phyloP scores from a whole-genome alignment of 1,140 invertebrate genomes.

The Trypoxylus dichotomus region DNA sequence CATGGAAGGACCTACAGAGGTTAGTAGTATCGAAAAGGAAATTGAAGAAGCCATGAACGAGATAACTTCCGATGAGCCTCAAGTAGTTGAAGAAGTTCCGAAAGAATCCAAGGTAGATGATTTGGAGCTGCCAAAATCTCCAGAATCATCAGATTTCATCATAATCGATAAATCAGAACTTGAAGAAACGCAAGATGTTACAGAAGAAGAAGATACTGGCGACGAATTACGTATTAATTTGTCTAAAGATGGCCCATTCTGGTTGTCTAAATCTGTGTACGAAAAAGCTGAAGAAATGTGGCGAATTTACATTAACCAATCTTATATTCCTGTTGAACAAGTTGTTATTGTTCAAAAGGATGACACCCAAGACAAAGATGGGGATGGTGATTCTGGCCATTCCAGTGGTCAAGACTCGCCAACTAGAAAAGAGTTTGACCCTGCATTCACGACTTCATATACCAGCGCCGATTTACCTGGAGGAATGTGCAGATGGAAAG shows the following conservation, averaged over 20 bases:
- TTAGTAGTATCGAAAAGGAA: slow-evolving; percentile 7
- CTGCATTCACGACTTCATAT: slow-evolving; percentile 47
- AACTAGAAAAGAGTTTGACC: slow-evolving; percentile 23
- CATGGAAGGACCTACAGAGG: not conserved
- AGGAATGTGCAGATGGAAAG: slow-evolving; percentile 79
- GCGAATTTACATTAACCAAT: slow-evolving; percentile 55
- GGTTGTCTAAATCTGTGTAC: slow-evolving; percentile 63
- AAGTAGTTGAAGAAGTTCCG: not conserved
- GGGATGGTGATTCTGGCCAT: slow-evolving; percentile 62
- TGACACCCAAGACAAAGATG: slow-evolving; percentile 54
- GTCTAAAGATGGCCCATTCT: slow-evolving; percentile 60
- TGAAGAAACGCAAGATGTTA: not conserved
- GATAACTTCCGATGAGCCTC: not conserved
- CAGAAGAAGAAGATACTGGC: not conserved
- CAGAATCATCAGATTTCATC: not conserved
- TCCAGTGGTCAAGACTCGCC: slow-evolving; percentile 55
- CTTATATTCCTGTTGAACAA: slow-evolving; percentile 51
- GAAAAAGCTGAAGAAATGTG: slow-evolving; percentile 65
- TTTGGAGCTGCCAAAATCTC: not conserved
- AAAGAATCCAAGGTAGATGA: not conserved
- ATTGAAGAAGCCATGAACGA: slow-evolving; percentile 18
- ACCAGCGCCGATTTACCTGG: slow-evolving; percentile 73
- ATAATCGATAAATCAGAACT: slow-evolving; percentile 19
- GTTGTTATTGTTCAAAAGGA: slow-evolving; percentile 49
- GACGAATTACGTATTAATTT: slow-evolving; percentile 48